Conservation (phyloP, 1,140 invertebrate species). For the Danaus plexippus region DNA sequence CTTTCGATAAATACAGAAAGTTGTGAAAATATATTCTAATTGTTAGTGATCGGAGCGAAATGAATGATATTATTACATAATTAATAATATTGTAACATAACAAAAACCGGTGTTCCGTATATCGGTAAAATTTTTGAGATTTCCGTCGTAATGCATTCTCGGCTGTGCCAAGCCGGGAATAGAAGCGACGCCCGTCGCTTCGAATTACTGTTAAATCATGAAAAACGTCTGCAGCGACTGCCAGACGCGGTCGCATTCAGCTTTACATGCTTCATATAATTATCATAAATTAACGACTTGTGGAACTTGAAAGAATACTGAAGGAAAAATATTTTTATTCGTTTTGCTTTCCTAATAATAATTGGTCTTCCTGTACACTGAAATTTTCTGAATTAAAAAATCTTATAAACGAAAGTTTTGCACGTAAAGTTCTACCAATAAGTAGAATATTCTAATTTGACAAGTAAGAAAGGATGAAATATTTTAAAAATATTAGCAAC, state of each 20-base stretch:
- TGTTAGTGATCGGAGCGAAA: too few species aligned
- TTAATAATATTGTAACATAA: too few species aligned
- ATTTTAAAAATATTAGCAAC: background rate
- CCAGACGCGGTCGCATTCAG: constrained; percentile 14
- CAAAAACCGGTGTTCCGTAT: background rate
- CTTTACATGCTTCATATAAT: background rate
- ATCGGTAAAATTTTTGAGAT: constrained; percentile 27
- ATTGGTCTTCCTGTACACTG: too few species aligned
- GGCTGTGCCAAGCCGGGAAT: constrained; percentile 55
- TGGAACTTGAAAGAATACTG: background rate
- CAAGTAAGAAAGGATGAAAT: background rate
- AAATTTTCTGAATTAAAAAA: background rate
- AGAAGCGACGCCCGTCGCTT: constrained; percentile 56
- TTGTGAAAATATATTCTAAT: too few species aligned
- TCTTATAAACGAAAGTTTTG: background rate
- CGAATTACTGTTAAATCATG: constrained; percentile 59
- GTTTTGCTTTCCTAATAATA: too few species aligned
- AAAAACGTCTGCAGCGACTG: constrained; percentile 47
- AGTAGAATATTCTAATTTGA: background rate
- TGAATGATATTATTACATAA: too few species aligned
- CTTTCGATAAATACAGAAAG: too few species aligned
- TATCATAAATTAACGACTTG: background rate
- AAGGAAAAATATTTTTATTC: constrained; percentile 2
- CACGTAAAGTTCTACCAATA: constrained; percentile 2
- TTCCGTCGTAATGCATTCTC: constrained; percentile 27